A percentile compares a stretch with the other conserved stretches of the same genome.
Conservation (phyloP, 2,797 vertebrate species). For the Streptopelia turtur region DNA sequence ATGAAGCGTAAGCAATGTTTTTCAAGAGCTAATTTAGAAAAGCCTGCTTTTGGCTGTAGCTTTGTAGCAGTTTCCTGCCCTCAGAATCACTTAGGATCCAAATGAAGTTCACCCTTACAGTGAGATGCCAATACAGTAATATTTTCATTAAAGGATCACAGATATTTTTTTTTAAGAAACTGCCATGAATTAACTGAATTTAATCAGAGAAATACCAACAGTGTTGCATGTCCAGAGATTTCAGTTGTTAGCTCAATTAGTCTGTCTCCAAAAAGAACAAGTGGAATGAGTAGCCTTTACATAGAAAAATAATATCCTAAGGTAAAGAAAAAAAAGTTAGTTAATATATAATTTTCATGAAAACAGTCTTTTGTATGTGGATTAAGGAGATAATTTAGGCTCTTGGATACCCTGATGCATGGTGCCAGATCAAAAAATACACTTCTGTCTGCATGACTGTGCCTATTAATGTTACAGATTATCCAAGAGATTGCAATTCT, state of each 20-base stretch:
- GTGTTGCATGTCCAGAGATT: background rate
- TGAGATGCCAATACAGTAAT: background rate
- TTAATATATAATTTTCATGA: background rate
- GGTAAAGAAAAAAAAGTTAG: background rate
- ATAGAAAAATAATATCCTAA: background rate
- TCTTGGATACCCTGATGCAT: background rate
- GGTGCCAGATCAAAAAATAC: background rate
- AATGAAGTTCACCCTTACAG: background rate
- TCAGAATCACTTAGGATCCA: background rate
- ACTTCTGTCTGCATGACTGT: background rate
- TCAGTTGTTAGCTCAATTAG: background rate
- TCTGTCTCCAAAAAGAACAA: background rate
- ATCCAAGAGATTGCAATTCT: background rate
- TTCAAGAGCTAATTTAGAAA: background rate
- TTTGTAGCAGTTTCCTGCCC: background rate
- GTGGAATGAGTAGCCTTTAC: background rate
- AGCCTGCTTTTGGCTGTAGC: background rate
- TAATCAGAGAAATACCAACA: background rate
- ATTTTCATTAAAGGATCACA: background rate
- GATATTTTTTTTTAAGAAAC: background rate
- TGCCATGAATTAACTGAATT: background rate
- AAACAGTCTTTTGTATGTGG: background rate
- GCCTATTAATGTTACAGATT: background rate
- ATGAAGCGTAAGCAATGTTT: background rate
- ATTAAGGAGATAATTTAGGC: background rate